These are phyloP conservation scores for Stegophylla sp. DNA, from an alignment of 2,888 invertebrate genomes.

Conservation along the genomic window DNA sequence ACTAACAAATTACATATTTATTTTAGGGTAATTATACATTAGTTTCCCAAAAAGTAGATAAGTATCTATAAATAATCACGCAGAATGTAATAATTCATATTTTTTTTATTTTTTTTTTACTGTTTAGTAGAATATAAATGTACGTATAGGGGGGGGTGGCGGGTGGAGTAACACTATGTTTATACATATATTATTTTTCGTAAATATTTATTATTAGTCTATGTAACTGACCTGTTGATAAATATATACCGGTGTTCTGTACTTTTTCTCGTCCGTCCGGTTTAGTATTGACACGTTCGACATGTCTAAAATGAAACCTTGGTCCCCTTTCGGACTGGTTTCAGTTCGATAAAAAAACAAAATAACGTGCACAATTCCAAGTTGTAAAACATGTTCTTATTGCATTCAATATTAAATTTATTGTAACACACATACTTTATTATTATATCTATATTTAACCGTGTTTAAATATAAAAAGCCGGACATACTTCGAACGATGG, in stretches of 20 bases:
- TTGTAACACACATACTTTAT: neutral
- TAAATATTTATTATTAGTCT: neutral
- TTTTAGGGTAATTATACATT: no score
- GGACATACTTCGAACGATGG: no score
- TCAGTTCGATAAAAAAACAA: conserved; percentile 30
- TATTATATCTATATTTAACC: no score
- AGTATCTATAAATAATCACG: no score
- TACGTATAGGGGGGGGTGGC: neutral
- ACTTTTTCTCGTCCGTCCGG: conserved; percentile 29
- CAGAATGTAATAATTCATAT: no score
- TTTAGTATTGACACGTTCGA: conserved; percentile 15
- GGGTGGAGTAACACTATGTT: neutral
- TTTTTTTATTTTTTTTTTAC: neutral
- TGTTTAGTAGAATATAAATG: neutral
- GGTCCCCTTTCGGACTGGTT: conserved; percentile 44
- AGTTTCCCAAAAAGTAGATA: no score
- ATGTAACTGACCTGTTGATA: neutral
- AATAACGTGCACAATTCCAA: neutral
- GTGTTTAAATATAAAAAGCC: no score
- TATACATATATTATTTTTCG: neutral
- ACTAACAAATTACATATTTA: no score
- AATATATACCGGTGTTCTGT: neutral
- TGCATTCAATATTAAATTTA: neutral
- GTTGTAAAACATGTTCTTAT: neutral
- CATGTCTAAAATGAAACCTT: conserved; percentile 20